Evolutionary conservation across 2,888 invertebrate species (phyloP).

Genomic region (Eristalis arbustorum): DNA sequence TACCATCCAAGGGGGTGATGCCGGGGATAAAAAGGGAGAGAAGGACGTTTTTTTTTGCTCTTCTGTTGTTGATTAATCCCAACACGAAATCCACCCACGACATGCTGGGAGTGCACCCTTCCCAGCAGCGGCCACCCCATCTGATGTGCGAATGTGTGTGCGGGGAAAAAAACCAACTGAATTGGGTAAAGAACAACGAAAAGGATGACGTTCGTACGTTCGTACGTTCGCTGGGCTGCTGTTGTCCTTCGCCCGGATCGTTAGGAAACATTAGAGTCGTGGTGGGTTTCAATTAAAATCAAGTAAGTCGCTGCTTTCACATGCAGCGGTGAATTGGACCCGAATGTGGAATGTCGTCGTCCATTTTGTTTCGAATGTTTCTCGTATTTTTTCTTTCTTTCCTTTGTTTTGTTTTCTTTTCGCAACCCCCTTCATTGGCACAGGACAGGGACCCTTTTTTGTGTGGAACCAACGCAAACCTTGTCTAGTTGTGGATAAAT

Average conservation of each 20-base stretch:
- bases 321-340: constrained; percentile 31
- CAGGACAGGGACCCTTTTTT: constrained; percentile 52
- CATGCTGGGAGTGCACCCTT: constrained; percentile 26
- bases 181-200: constrained; percentile 50
- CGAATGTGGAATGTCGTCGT: not conserved
- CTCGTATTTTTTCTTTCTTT: not conserved
- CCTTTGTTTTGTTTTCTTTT: not conserved
- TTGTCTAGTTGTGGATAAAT: not conserved
- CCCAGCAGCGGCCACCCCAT: not conserved
- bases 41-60: constrained; percentile 8
- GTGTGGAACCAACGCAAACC: not conserved
- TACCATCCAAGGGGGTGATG: constrained; percentile 47
- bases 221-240: constrained; percentile 3
- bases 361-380: not conserved
- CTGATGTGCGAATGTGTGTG: constrained; percentile 20
- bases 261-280: constrained; percentile 61
- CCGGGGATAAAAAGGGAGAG: constrained; percentile 12
- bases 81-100: constrained; percentile 61
- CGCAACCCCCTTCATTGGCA: constrained; percentile 44
- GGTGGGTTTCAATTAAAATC: constrained; percentile 68
- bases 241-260: constrained; percentile 47
- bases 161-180: constrained; percentile 8
- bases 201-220: constrained; percentile 39
- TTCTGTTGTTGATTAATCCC: constrained; percentile 46
- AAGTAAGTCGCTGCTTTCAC: constrained; percentile 42